Conservation (phyloP, 2,113 vertebrate genomes). For the Columbina picui region DNA sequence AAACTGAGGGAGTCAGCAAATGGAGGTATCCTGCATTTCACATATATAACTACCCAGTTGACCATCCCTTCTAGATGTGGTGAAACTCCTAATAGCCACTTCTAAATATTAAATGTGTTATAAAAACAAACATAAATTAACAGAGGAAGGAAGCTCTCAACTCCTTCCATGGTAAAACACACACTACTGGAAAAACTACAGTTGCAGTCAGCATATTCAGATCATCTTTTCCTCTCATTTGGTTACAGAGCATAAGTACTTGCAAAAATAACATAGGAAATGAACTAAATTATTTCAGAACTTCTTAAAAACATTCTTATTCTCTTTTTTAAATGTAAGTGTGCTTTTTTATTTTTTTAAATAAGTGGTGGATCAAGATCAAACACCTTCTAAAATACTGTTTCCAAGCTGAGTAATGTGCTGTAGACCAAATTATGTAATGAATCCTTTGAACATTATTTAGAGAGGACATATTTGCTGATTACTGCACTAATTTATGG, state of each 20-base stretch:
- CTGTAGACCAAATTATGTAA: not conserved
- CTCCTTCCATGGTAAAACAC: not conserved
- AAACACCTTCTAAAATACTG: constrained; percentile 6
- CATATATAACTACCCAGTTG: not conserved
- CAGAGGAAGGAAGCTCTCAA: not conserved
- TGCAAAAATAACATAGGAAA: not conserved
- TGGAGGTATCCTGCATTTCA: not conserved
- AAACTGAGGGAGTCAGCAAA: not conserved
- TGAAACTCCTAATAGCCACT: not conserved
- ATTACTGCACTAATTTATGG: constrained; percentile 14
- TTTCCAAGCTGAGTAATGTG: constrained; percentile 1
- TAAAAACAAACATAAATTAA: not conserved
- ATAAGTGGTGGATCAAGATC: not conserved
- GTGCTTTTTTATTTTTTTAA: not conserved
- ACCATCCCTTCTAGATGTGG: not conserved
- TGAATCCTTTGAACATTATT: not conserved
- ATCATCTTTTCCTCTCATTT: not conserved
- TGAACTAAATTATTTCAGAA: not conserved
- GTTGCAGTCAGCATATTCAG: not conserved
- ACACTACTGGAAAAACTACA: not conserved
- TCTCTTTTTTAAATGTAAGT: not conserved
- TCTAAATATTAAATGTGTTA: not conserved
- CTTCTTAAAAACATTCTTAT: not conserved
- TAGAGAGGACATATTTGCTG: not conserved
- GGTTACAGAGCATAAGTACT: not conserved